These are phyloP conservation scores for Caenorhabditis doughertyi DNA, from an alignment of 2,888 invertebrate species.

Conservation along the genomic window DNA sequence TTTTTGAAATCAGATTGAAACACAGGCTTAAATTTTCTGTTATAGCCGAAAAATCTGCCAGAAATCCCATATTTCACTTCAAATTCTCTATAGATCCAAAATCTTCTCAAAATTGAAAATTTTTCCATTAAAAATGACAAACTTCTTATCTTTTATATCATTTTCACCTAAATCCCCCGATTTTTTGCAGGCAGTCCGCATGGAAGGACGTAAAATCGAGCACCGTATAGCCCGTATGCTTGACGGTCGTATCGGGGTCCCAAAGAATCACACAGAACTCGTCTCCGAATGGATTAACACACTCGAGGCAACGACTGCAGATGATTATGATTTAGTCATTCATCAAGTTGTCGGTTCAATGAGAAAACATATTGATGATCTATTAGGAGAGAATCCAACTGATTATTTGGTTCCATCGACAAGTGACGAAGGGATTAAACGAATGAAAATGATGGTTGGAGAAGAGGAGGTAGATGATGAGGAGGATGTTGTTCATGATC, in stretches of 20 bases:
- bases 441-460: slow-evolving; percentile 35
- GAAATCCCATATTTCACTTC: too few relatives aligned
- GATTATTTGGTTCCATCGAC: neutral
- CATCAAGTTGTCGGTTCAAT: slow-evolving; percentile 44
- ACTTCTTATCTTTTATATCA: too few relatives aligned
- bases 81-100: too few relatives aligned
- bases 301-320: slow-evolving; percentile 23
- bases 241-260: neutral
- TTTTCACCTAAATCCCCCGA: neutral
- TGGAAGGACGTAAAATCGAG: slow-evolving; percentile 45
- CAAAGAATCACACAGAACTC: slow-evolving; percentile 35
- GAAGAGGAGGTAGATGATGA: neutral
- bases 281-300: slow-evolving; percentile 54
- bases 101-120: too few relatives aligned
- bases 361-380: slow-evolving; percentile 52
- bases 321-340: slow-evolving; percentile 51
- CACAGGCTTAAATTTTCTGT: too few relatives aligned
- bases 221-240: slow-evolving; percentile 39
- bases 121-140: too few relatives aligned
- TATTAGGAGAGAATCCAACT: neutral
- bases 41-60: too few relatives aligned
- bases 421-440: neutral
- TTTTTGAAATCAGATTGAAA: too few relatives aligned
- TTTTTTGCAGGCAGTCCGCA: slow-evolving; percentile 34
- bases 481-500: slow-evolving; percentile 13